phyloP scores from a whole-genome alignment of 2,888 invertebrate genomes.

The Bedellia somnulentella region DNA sequence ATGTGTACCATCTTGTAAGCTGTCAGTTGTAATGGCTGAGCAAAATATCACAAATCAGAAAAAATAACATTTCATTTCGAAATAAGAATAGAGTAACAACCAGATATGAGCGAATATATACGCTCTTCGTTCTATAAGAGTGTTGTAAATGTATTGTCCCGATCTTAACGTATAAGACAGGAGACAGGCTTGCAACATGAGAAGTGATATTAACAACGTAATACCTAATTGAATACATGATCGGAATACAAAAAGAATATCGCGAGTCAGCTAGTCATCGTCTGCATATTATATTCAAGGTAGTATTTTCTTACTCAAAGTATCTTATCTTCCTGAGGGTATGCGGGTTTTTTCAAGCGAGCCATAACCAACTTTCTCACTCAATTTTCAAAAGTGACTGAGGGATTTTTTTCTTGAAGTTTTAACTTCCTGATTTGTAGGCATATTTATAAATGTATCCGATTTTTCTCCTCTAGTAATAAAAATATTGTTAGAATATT shows the following conservation, averaged over 20 bases:
- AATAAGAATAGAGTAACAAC: conserved; percentile 5
- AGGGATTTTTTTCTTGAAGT: no score
- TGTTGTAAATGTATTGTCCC: conserved; percentile 14
- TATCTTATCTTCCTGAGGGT: no score
- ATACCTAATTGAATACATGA: conserved; percentile 26
- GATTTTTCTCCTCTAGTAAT: no score
- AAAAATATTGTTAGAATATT: no score
- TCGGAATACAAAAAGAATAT: conserved; percentile 15
- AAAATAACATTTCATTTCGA: conserved; percentile 6
- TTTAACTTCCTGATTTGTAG: no score
- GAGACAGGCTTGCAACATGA: conserved; percentile 7
- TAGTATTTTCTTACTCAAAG: no score
- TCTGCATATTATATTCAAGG: no score
- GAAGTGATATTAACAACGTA: conserved; percentile 17
- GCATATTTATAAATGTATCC: no score
- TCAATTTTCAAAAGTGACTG: no score
- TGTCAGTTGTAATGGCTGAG: conserved; percentile 9
- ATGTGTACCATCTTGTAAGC: conserved; percentile 5
- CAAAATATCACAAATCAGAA: conserved; percentile 10
- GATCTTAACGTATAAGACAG: conserved; percentile 1
- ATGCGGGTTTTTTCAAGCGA: no score
- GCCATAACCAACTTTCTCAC: no score
- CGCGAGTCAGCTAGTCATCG: conserved; percentile 2
- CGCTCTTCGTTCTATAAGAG: conserved; percentile 7
- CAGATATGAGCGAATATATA: conserved; percentile 2